Evolutionary conservation across 2,888 invertebrate species (phyloP).

Genomic region (Xestia sexstrigata): DNA sequence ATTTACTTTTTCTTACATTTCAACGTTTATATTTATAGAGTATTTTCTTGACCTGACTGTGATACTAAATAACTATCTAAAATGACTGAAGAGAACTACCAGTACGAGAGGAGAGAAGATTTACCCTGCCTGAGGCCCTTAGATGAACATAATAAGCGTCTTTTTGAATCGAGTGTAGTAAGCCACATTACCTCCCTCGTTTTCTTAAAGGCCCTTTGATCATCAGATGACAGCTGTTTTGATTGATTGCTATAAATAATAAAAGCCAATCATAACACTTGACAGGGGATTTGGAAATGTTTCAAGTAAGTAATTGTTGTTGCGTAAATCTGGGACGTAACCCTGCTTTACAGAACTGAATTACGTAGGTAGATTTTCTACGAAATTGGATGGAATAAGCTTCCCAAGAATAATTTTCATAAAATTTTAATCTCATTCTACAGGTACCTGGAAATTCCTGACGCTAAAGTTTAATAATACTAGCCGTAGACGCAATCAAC

Average conservation of each 20-base stretch:
- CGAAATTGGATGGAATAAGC: not conserved
- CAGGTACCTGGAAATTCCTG: not conserved
- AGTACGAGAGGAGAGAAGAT: not conserved
- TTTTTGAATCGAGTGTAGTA: not conserved
- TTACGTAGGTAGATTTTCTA: not conserved
- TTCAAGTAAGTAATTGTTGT: not conserved
- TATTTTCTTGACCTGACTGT: not conserved
- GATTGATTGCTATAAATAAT: constrained; percentile 10
- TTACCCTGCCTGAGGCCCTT: not conserved
- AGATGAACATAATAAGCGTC: not conserved
- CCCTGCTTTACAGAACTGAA: not conserved
- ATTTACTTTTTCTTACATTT: no score
- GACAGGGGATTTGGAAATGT: not conserved
- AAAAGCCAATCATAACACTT: constrained; percentile 1
- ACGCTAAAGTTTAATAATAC: constrained; percentile 2
- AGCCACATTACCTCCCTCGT: not conserved
- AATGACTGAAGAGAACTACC: not conserved
- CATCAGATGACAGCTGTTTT: constrained; percentile 4
- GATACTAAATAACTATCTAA: not conserved
- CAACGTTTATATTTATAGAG: no score
- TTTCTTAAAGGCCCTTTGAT: constrained; percentile 5
- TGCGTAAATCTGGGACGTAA: not conserved
- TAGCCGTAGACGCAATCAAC: not conserved
- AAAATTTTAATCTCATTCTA: not conserved
- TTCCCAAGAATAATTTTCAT: not conserved